phyloP scores from a whole-genome alignment of 1,140 invertebrate species.

The Drosophila lacteicornis region DNA sequence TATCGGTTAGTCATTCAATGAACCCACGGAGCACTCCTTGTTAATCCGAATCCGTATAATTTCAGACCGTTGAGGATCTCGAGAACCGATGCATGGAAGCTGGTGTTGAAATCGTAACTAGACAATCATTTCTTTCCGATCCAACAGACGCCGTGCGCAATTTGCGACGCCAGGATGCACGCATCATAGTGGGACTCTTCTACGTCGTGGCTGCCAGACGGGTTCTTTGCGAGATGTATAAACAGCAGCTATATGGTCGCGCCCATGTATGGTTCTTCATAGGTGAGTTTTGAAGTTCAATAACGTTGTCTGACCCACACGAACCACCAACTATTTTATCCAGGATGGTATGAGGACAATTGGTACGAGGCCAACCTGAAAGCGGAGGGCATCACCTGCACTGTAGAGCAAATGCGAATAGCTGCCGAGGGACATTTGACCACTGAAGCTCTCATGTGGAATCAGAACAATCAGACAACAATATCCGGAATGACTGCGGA shows the following conservation, averaged over 20 bases:
- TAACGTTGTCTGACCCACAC: too few relatives aligned
- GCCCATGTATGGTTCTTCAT: constrained; percentile 99
- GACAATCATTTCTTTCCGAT: constrained; percentile 98
- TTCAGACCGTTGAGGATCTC: constrained; percentile 97
- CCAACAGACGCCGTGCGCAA: constrained; percentile 98
- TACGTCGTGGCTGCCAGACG: constrained; percentile 96
- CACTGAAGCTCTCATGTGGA: constrained; percentile 99
- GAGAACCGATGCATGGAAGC: constrained; percentile 97
- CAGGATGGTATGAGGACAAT: constrained; percentile 99
- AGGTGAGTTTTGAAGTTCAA: constrained; percentile 87
- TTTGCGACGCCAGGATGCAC: constrained; percentile 95
- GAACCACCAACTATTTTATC: background rate
- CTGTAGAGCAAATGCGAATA: constrained; percentile 94
- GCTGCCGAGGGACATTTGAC: constrained; percentile 99
- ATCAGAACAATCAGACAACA: constrained; percentile 95
- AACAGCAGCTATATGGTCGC: constrained; percentile 96
- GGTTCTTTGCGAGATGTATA: constrained; percentile 98
- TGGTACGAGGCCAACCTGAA: constrained; percentile 97
- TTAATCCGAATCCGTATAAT: background rate
- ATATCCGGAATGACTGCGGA: constrained; percentile 96
- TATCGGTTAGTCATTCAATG: constrained; percentile 90
- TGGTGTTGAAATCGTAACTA: constrained; percentile 96
- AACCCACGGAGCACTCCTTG: background rate
- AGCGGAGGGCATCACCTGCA: constrained; percentile 96
- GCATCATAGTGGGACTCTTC: constrained; percentile 99